Percentiles rank a stretch among this genome's conserved stretches.
These are phyloP conservation scores for Notoglanidium macrostoma DNA, from an alignment of 2,797 vertebrate genomes.

Conservation along the genomic window DNA sequence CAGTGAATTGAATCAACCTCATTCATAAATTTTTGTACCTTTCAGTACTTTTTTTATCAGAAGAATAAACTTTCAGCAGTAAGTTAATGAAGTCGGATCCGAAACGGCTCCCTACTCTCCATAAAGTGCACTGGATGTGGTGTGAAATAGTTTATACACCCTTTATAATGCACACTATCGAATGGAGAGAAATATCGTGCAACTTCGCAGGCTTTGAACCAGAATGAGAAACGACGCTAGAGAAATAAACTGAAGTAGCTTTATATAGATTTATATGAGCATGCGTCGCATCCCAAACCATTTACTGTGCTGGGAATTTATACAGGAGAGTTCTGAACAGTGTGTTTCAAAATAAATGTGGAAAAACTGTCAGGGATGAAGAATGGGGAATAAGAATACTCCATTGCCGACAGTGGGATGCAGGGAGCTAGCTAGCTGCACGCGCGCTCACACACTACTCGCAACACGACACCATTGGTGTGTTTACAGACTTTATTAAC, in stretches of 20 bases:
- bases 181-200: not conserved
- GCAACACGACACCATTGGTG: not conserved
- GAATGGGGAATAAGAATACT: not conserved
- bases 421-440: not conserved
- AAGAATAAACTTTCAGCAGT: not conserved
- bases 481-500: not conserved
- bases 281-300: not conserved
- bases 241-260: not conserved
- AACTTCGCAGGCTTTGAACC: not conserved
- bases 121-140: not conserved
- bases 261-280: no score
- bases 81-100: not conserved
- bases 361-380: no score
- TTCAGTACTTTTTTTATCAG: not conserved
- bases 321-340: not conserved
- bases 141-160: not conserved
- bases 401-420: not conserved
- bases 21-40: not conserved
- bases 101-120: not conserved
- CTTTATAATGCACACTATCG: not conserved
- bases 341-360: not conserved
- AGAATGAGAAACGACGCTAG: not conserved
- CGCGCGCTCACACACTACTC: not conserved
- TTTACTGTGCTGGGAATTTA: not conserved
- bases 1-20: not conserved